phyloP scores from a whole-genome alignment of 2,888 invertebrate species.

The Ecdyonurus torrentis region DNA sequence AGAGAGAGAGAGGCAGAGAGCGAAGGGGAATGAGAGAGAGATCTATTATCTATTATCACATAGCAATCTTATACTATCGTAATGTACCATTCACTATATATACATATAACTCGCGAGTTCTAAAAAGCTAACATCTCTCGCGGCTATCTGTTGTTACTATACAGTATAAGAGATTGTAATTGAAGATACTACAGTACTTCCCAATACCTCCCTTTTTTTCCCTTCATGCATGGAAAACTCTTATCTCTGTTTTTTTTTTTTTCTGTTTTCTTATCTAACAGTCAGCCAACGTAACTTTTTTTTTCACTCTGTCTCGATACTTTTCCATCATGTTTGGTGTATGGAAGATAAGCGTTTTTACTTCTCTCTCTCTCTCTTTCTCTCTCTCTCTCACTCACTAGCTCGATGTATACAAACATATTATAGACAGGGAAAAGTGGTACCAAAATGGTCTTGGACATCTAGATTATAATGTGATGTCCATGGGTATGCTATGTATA shows the following conservation, averaged over 20 bases:
- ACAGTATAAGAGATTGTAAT: not conserved
- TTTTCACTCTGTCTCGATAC: not conserved
- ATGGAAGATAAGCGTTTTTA: not conserved
- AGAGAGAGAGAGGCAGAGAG: not conserved
- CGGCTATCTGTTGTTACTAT: not conserved
- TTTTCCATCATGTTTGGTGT: not conserved
- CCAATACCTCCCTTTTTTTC: not conserved
- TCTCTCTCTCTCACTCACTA: not conserved
- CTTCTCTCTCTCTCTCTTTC: not conserved
- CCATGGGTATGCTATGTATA: too few species aligned
- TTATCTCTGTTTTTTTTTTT: not conserved
- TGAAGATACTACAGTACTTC: not conserved
- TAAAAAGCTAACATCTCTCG: not conserved
- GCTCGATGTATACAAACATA: too few species aligned
- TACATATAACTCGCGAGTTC: not conserved
- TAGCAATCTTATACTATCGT: conserved; percentile 4
- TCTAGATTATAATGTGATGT: not conserved
- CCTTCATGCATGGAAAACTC: not conserved
- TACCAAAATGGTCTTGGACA: too few species aligned
- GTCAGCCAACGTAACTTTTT: not conserved
- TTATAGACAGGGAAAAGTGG: too few species aligned
- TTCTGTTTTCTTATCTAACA: too few species aligned
- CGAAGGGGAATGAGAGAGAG: not conserved
- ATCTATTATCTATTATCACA: conserved; percentile 7
- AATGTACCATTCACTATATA: too few species aligned